Conservation (phyloP, 2,888 invertebrate genomes). For the Seladonia tumulorum region DNA sequence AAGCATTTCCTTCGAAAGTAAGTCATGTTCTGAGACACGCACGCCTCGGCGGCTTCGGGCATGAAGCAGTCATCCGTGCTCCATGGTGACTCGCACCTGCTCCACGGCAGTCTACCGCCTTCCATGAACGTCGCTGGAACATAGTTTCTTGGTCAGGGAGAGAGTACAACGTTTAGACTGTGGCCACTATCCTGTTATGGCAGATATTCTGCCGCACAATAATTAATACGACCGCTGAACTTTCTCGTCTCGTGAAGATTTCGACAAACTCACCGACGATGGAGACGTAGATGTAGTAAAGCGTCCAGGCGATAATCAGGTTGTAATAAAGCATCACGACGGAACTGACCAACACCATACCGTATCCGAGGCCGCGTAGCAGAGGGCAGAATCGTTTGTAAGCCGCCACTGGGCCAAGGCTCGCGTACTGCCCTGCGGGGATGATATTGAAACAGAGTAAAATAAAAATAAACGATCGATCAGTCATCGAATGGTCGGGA, state of each 20-base stretch:
- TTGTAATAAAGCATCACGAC: slow-evolving; percentile 92
- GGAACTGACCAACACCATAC: slow-evolving; percentile 91
- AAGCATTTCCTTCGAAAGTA: slow-evolving; percentile 88
- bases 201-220: not conserved
- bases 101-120: slow-evolving; percentile 87
- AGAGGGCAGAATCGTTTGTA: slow-evolving; percentile 92
- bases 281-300: slow-evolving; percentile 90
- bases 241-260: too few relatives aligned
- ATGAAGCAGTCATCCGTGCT: slow-evolving; percentile 90
- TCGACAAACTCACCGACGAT: slow-evolving; percentile 87
- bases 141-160: not conserved
- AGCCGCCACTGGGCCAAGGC: slow-evolving; percentile 91
- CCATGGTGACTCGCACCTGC: slow-evolving; percentile 89
- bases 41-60: slow-evolving; percentile 88
- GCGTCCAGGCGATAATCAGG: slow-evolving; percentile 91
- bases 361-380: slow-evolving; percentile 90
- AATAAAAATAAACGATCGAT: slow-evolving; percentile 43
- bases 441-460: slow-evolving; percentile 37
- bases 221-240: not conserved
- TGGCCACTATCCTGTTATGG: not conserved
- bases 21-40: slow-evolving; percentile 87
- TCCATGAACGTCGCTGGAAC: slow-evolving; percentile 35
- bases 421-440: slow-evolving; percentile 89
- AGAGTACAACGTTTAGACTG: not conserved
- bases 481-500: slow-evolving; percentile 25